A percentile compares a stretch with the other conserved stretches of the same genome.
These are phyloP conservation scores for Papilio dardanus DNA, from an alignment of 1,140 invertebrate species.

Conservation along the genomic window DNA sequence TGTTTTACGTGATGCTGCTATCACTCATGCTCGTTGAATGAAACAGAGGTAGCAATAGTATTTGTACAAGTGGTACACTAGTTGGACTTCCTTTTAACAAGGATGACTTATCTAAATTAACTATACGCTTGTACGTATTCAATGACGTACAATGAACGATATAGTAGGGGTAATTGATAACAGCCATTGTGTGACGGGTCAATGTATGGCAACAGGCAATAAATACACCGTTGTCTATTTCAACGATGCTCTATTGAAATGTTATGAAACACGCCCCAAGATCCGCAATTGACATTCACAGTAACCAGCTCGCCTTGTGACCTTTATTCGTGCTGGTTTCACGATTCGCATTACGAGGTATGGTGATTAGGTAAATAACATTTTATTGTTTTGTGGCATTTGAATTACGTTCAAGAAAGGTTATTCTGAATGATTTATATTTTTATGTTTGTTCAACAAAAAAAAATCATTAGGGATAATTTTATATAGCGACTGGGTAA, in stretches of 20 bases:
- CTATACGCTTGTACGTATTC: background rate
- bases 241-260: conserved; percentile 34
- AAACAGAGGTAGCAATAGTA: background rate
- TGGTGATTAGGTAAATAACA: background rate
- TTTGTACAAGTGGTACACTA: background rate
- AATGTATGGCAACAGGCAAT: conserved; percentile 29
- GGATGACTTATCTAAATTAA: conserved; percentile 1
- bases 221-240: conserved; percentile 31
- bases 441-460: background rate
- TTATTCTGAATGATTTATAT: background rate
- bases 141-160: conserved; percentile 1
- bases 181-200: conserved; percentile 28
- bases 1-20: background rate
- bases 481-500: no score
- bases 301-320: conserved; percentile 27
- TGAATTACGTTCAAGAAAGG: conserved; percentile 7
- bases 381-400: background rate
- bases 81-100: background rate
- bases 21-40: background rate
- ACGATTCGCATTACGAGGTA: background rate
- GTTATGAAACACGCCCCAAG: conserved; percentile 27
- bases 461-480: no score
- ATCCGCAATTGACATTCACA: conserved; percentile 22
- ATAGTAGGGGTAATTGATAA: conserved; percentile 10
- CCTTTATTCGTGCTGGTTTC: conserved; percentile 13